phyloP scores from a whole-genome alignment of 2,888 invertebrate species.

The Chloroclysta siterata region DNA sequence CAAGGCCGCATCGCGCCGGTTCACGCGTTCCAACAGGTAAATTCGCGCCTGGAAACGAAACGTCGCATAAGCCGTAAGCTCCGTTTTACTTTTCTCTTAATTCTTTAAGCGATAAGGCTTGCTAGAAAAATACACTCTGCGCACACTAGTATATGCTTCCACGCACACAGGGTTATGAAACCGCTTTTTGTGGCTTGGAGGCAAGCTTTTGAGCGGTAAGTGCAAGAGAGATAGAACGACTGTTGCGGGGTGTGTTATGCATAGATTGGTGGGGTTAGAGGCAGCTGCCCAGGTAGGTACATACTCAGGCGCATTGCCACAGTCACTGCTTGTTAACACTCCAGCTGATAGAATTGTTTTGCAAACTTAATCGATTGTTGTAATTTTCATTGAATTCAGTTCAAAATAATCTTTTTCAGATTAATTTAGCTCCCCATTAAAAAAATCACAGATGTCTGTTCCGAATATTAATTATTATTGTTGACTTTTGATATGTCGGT shows the following conservation, averaged over 20 bases:
- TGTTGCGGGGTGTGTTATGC: conserved; percentile 72
- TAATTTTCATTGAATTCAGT: conserved; percentile 21
- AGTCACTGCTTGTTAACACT: conserved; percentile 81
- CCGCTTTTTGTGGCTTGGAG: conserved; percentile 80
- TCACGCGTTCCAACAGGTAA: conserved; percentile 87
- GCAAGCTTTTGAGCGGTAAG: conserved; percentile 69
- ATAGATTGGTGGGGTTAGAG: conserved; percentile 74
- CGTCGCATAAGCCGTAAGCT: conserved; percentile 66
- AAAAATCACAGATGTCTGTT: not conserved
- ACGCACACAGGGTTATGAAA: conserved; percentile 70
- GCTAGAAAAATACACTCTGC: conserved; percentile 79
- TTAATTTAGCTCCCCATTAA: no score
- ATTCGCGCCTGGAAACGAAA: conserved; percentile 65
- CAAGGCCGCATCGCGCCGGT: conserved; percentile 84
- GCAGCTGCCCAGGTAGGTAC: conserved; percentile 81
- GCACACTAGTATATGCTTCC: conserved; percentile 63
- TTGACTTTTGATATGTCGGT: no score
- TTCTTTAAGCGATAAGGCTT: conserved; percentile 64
- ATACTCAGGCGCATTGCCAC: conserved; percentile 72
- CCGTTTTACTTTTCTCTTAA: conserved; percentile 64
- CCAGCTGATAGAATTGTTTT: conserved; percentile 72
- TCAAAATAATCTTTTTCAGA: not conserved
- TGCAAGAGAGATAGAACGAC: conserved; percentile 71
- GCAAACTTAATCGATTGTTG: conserved; percentile 62
- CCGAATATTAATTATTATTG: no score